Conservation (phyloP, 2,888 invertebrate species). For the Morinoia aosen region DNA sequence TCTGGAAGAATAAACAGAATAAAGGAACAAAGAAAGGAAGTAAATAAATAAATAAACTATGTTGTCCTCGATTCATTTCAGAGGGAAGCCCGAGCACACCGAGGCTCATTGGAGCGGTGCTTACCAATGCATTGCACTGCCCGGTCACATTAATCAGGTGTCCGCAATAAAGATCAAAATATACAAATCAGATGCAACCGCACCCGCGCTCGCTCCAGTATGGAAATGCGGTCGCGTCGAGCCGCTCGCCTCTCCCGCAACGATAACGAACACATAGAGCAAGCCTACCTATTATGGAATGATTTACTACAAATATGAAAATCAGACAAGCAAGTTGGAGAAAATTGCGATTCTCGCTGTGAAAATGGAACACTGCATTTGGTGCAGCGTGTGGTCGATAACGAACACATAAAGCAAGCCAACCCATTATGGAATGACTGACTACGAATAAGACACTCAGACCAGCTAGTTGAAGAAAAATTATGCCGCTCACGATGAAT, state of each 20-base stretch:
- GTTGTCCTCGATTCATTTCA: too few relatives aligned
- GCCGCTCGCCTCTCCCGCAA: background rate
- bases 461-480: too few relatives aligned
- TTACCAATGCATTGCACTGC: background rate
- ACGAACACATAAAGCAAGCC: too few relatives aligned
- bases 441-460: too few relatives aligned
- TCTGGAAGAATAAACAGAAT: background rate
- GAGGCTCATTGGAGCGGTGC: background rate
- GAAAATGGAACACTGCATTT: background rate
- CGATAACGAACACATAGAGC: background rate
- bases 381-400: too few relatives aligned
- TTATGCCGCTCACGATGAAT: too few relatives aligned
- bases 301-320: background rate
- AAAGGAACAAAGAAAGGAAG: too few relatives aligned
- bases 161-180: background rate
- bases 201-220: background rate
- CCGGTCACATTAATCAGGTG: background rate
- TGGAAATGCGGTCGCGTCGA: background rate
- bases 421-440: too few relatives aligned
- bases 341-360: background rate
- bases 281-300: background rate
- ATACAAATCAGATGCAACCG: conserved; percentile 1
- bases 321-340: background rate
- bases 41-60: too few relatives aligned
- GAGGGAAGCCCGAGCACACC: background rate